Conservation (phyloP, 2,797 vertebrate species). For the Pangasius mekongensis region DNA sequence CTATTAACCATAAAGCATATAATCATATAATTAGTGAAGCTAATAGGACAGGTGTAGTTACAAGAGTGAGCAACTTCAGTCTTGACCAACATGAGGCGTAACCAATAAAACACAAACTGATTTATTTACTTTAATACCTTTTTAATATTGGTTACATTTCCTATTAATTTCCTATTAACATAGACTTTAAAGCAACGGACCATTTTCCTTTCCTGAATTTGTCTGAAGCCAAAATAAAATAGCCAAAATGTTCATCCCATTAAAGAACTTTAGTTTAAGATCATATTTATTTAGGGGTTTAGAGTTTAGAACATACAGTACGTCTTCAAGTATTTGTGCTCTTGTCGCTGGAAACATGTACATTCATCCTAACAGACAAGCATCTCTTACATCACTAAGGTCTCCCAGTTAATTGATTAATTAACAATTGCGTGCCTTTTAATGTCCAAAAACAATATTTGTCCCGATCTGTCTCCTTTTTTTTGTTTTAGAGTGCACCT, state of each 20-base stretch:
- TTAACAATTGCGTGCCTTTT: constrained; percentile 63
- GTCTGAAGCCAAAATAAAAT: neutral
- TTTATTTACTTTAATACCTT: neutral
- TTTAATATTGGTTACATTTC: neutral
- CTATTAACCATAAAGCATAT: neutral
- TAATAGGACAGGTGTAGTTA: neutral
- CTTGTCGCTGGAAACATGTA: neutral
- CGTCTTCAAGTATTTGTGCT: neutral
- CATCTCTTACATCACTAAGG: constrained; percentile 39
- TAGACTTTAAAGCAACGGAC: neutral
- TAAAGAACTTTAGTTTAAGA: neutral
- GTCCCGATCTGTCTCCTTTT: constrained; percentile 62
- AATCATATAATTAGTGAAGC: neutral
- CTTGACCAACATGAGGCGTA: neutral
- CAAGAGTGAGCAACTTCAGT: neutral
- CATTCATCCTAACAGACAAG: constrained; percentile 13
- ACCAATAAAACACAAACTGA: neutral
- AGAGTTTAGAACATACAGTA: neutral
- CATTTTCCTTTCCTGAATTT: neutral
- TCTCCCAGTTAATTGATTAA: constrained; percentile 55
- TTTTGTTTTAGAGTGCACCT: constrained; percentile 85
- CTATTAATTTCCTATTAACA: no score
- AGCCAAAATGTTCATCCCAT: neutral
- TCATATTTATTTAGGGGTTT: neutral
- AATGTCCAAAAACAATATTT: constrained; percentile 58